Percentiles rank a stretch among this genome's conserved stretches.
Evolutionary conservation across 1,140 invertebrate genomes (phyloP).

Genomic region (Sycophila sp.): DNA sequence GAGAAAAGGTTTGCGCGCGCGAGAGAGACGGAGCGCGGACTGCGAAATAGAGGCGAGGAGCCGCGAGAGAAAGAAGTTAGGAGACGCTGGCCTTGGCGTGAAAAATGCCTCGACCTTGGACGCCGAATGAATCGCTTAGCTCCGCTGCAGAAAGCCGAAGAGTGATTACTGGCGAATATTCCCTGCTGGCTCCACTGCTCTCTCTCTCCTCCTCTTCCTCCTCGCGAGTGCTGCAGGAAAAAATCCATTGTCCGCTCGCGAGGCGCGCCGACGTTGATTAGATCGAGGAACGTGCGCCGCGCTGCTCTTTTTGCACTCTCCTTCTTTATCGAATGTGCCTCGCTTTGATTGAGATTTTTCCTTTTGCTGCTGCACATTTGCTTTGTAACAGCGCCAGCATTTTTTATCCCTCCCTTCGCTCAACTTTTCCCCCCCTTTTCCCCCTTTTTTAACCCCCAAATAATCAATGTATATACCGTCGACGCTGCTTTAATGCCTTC

Average conservation of each 20-base stretch:
- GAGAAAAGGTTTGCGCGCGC: no score
- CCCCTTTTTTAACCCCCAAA: not conserved
- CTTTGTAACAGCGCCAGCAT: not conserved
- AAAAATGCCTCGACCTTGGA: slow-evolving; percentile 35
- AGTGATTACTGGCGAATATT: slow-evolving; percentile 36
- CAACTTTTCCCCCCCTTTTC: not conserved
- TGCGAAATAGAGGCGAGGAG: no score
- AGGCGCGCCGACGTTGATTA: slow-evolving; percentile 18
- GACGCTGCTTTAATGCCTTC: not conserved
- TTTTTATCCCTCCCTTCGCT: not conserved
- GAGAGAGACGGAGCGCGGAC: not conserved
- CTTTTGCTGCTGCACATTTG: not conserved
- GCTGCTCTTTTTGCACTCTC: slow-evolving; percentile 14
- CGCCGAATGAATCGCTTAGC: slow-evolving; percentile 34
- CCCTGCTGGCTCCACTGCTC: not conserved
- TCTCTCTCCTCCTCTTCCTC: not conserved
- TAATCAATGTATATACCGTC: slow-evolving; percentile 2
- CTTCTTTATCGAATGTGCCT: not conserved
- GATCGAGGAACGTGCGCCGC: slow-evolving; percentile 8
- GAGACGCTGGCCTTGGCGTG: slow-evolving; percentile 27
- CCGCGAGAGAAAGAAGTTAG: no score
- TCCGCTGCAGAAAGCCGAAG: slow-evolving; percentile 28
- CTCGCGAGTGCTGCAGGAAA: slow-evolving; percentile 1
- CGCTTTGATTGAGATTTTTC: slow-evolving; percentile 17
- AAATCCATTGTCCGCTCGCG: slow-evolving; percentile 22